Base-by-base conservation (phyloP, 1,140 invertebrate genomes). In the Drosophila biarmipes region DNA sequence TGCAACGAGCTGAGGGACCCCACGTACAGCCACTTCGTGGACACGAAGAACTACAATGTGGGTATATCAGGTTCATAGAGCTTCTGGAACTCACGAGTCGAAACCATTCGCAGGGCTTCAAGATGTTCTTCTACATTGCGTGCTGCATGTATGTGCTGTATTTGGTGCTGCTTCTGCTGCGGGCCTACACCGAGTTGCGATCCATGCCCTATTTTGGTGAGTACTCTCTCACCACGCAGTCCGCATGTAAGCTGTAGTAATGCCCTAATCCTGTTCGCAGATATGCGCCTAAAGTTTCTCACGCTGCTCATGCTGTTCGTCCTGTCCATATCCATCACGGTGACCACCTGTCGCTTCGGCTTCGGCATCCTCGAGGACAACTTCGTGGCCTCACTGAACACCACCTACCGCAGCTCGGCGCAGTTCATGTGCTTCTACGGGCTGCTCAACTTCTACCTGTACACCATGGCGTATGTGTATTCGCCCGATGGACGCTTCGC, bases 181-280 rank as follows among this genome's bases (percentile, higher is more conserved):
- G 96, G 87, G 98, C 98, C 2, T 99, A 98, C 90, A 98, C 96
- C 74, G 98, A 99, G 93, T 93, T 99, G 29, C 94, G 97, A 86
- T 97, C 97, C 10, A 99, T 99, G 98, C 98, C 98, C 67, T 99
- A 97, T 93, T 99, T 99, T 94, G 98, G 98, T 98, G 94, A 95
- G 93, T n/a, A n/a, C n/a, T n/a, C n/a, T n/a, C n/a, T n/a, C n/a
- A n/a, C n/a, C n/a, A n/a, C n/a, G n/a, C n/a, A n/a, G n/a, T n/a
- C 14, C 4, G 12, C n/a, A 8, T 24, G 6, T 5, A 37, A 37
- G 5, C 4, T 27, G 10, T 15, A 24, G 27, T 27, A 46, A 31
- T 27, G 2, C 46, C 24, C 42, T 1, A 7, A 24, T 10, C 12
- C 21, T 7, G 15, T 15, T 31, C 6, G 0, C 92, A 99, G 98